Evolutionary conservation across 2,888 invertebrate genomes (phyloP), one percentile per base, ranked within the genome.

Genomic region (Drosophila merina): DNA sequence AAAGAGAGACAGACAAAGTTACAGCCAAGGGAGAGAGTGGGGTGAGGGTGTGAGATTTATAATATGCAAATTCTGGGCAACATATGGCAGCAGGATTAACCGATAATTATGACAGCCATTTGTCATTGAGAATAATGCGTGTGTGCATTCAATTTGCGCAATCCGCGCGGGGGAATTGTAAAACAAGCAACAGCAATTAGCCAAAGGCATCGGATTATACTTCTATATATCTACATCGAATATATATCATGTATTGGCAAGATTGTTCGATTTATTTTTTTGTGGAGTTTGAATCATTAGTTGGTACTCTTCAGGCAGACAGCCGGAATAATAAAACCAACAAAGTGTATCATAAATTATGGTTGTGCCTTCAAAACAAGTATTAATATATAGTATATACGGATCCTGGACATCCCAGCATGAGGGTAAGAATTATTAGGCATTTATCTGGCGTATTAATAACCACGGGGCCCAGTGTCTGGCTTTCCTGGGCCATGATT

Each of bases 61-160:
- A 58, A 70, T 88, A 81, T 81, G 86, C 83, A 86, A 88, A 88
- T 83, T 60, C 51, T 54, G 55, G 49, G 44, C 50, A 75, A 72
- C 82, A 88, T 77, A 88, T 87, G 88, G 84, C 76, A 54, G 50
- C 83, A 69, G 64, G 52, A 87, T 88, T 88, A 85, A 85, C 79
- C 86, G 88, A 87, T 88, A 85, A 85, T 85, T 88, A 76, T 81
- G 86, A 72, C 74, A 69, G 52, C 70, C 71, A 85, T 85, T 85
- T 87, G 77, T 85, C 86, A 85, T 73, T 74, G 72, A 68, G 72
- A 70, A 80, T 82, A 81, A 85, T 69, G 63, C 52, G 52, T 63
- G 45, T 51, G 44, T 55, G 75, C 56, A 58, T 67, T 69, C 64
- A 68, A 77, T 83, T 85, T 70, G 59, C 26, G 50, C 30, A 45